Base-by-base conservation (phyloP, 2,888 invertebrate genomes). In the Nysson spinosus region DNA sequence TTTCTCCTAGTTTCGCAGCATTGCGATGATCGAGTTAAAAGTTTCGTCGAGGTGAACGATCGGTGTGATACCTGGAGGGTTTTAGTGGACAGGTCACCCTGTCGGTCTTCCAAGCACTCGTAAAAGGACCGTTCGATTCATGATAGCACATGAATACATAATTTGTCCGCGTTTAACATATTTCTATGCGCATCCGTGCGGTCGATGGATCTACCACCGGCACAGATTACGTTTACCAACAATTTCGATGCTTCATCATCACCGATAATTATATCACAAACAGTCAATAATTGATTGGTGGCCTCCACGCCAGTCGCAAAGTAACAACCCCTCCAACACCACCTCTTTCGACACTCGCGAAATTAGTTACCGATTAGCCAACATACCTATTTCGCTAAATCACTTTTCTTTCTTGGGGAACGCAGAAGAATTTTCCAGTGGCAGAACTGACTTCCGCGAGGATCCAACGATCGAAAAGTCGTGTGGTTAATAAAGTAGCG, bases 261-360 rank as follows among this genome's bases (percentile, higher is more conserved):
- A 12, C 28, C 19, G 52, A 51, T 55, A 68, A 75, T 74, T 75
- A 60, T 62, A 71, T 65, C 65, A 47, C 24, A 46, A 62, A 63
- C 47, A 37, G 55, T 57, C 56, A 65, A 69, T 65, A 71, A 75
- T 73, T 62, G 63, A 70, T 57, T 62, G 44, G 58, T 55, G 52
- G 51, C 52, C 20, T 39, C 44, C 22, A n/a, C 44, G 64, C 28
- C 28, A 35, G 49, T 57, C 43, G 58, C 34, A 54, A 60, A 55
- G 49, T 49, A 46, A 63, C 30, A 35, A 46, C 34, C 54, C 40
- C 43, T 22, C 54, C 26, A 34, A 11, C 32, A 12, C 12, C 20
- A 16, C 43, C 32, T 42, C 43, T 17, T 43, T 19, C 50, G 35
- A 47, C 43, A 46, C 40, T 12, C 40, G 19, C 19, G 7, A 30